These are phyloP conservation scores for Drosophila silvestris DNA, from an alignment of 2,888 invertebrate species.

Conservation along the genomic window DNA sequence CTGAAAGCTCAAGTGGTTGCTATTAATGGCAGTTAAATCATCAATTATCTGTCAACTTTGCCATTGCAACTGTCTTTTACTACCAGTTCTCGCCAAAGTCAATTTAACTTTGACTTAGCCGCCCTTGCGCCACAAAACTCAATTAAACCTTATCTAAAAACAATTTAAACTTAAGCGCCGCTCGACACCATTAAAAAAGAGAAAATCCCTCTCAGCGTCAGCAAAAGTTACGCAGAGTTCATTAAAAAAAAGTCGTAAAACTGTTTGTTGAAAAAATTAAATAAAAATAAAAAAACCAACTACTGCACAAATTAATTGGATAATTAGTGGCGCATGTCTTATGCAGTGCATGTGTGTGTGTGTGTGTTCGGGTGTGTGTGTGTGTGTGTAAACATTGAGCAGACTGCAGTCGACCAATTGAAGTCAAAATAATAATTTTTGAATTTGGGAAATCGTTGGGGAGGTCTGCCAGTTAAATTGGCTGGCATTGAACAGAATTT, in stretches of 20 bases:
- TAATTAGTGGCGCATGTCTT: constrained; percentile 63
- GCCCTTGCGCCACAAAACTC: constrained; percentile 14
- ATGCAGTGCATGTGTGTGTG: background rate
- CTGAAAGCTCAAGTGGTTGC: too few species aligned
- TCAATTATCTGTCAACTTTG: background rate
- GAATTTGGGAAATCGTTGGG: constrained; percentile 1
- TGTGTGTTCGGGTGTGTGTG: background rate
- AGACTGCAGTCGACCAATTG: background rate
- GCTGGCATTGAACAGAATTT: constrained; percentile 4
- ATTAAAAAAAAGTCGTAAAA: constrained; percentile 57
- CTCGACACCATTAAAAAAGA: constrained; percentile 49
- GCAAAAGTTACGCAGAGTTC: constrained; percentile 32
- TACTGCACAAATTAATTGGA: constrained; percentile 63
- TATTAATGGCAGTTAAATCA: background rate
- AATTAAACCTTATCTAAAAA: constrained; percentile 70
- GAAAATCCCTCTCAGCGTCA: constrained; percentile 28
- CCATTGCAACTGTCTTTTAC: background rate
- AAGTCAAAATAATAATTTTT: constrained; percentile 3
- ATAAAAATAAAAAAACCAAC: constrained; percentile 2
- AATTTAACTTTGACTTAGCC: constrained; percentile 25
- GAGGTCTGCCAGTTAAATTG: background rate
- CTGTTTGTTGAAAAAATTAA: constrained; percentile 11
- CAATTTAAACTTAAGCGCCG: constrained; percentile 64
- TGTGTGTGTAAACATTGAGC: background rate
- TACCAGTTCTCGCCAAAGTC: background rate